phyloP scores from a whole-genome alignment of 2,113 vertebrate genomes.

The Phoenicopterus ruber region DNA sequence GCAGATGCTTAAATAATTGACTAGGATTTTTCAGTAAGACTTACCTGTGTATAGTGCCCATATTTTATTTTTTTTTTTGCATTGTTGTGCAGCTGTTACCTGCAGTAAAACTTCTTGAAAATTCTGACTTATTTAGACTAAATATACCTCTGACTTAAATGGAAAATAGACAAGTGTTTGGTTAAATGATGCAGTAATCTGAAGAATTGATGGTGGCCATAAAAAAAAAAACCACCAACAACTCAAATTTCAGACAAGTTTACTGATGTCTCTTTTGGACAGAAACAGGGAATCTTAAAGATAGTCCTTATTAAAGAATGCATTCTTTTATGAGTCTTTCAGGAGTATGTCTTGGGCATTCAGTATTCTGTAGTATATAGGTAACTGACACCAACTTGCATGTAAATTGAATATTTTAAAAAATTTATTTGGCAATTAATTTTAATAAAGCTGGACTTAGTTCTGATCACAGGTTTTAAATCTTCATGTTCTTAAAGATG shows the following conservation, averaged over 20 bases:
- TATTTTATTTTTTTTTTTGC: not conserved
- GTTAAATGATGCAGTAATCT: not conserved
- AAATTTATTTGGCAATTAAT: not conserved
- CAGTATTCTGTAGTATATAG: not conserved
- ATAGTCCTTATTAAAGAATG: not conserved
- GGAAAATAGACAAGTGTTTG: not conserved
- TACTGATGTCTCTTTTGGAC: not conserved
- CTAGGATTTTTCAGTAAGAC: not conserved
- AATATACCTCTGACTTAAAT: not conserved
- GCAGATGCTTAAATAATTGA: not conserved
- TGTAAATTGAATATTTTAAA: not conserved
- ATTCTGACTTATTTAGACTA: not conserved
- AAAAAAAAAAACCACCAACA: not conserved
- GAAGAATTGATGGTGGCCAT: not conserved
- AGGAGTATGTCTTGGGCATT: not conserved
- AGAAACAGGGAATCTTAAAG: not conserved
- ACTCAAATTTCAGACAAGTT: not conserved
- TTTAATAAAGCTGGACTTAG: not conserved
- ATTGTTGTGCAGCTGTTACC: not conserved
- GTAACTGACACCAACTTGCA: not conserved
- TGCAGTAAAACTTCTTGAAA: not conserved
- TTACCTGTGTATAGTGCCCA: not conserved
- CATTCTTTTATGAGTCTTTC: not conserved
- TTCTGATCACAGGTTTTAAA: not conserved
- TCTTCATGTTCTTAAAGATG: not conserved